Evolutionary conservation across 2,113 vertebrate genomes (phyloP).

Genomic region (Phoenicopterus ruber): DNA sequence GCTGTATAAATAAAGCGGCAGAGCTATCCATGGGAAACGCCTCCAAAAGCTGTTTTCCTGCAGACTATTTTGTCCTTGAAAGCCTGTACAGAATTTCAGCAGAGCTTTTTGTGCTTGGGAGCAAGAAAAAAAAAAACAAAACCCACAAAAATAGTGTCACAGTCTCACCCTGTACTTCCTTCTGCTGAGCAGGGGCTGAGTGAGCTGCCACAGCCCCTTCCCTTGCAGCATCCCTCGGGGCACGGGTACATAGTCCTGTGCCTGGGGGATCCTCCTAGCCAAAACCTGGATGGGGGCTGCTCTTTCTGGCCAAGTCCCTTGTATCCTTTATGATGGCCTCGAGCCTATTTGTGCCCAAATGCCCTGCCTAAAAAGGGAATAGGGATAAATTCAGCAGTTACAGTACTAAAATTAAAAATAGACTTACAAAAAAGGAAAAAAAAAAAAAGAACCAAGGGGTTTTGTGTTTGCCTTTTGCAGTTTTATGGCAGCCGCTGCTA

Average conservation of each 20-base stretch:
- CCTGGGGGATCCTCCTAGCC: background rate
- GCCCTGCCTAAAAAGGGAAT: background rate
- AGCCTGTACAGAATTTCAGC: background rate
- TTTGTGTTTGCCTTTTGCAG: background rate
- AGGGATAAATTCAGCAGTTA: background rate
- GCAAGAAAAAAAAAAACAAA: background rate
- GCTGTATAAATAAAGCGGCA: background rate
- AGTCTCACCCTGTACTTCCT: background rate
- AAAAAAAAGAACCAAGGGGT: background rate
- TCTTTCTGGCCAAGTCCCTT: background rate
- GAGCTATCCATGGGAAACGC: background rate
- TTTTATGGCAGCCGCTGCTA: background rate
- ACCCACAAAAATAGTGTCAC: background rate
- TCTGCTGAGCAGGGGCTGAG: background rate
- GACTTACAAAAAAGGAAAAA: background rate
- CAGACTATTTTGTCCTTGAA: background rate
- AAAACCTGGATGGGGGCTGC: background rate
- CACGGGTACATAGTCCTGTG: background rate
- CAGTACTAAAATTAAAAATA: background rate
- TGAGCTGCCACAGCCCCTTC: background rate
- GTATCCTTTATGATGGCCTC: background rate
- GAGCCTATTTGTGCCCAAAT: background rate
- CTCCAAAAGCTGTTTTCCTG: background rate
- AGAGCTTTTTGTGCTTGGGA: background rate
- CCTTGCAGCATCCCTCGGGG: background rate